Base-by-base conservation (phyloP, 2,888 invertebrate species). In the Dorcus hopei region DNA sequence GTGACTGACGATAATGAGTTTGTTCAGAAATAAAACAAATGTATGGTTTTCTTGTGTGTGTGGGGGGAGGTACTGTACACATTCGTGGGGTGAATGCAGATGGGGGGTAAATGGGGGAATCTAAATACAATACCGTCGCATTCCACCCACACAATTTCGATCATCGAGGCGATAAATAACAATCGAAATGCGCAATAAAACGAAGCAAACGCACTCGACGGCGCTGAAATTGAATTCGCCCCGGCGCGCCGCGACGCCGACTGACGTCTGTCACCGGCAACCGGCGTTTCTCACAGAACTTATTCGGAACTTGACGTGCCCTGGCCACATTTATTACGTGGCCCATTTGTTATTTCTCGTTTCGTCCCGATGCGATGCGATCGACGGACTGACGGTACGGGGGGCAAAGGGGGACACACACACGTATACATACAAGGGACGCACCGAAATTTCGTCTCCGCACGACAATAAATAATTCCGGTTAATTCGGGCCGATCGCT, bases 291-390 rank as follows among this genome's bases (percentile, higher is more conserved):
- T 68, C 73, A 73, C 72, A 67, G 65, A 72, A 70, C 70, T 71
- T 71, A 70, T 72, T 71, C 68, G 64, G 65, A 59, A 67, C 66
- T 67, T 73, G 73, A 73, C 73, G 73, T 73, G 73, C 61, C 64
- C 65, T 63, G 68, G 65, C 72, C 72, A 70, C 73, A 73, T 73
- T 73, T 70, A 68, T 73, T 73, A 73, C 67, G 68, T 65, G 65
- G 63, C 61, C 69, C 70, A 71, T 72, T 72, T 71, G 72, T 72
- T 71, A 70, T 70, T 68, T 69, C 68, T 62, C 54, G 57, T 57
- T 45, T 53, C 53, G 42, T 52, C 56, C 19, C 40, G 51, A 51
- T 43, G 39, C 40, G 51, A 51, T 43, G 39, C 39, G 54, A 58
- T 63, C 61, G 52, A 47, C 19, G 19, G 19, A 19, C 45, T 4